Conservation (phyloP, 2,797 vertebrate species). For the Margarornis squamiger region DNA sequence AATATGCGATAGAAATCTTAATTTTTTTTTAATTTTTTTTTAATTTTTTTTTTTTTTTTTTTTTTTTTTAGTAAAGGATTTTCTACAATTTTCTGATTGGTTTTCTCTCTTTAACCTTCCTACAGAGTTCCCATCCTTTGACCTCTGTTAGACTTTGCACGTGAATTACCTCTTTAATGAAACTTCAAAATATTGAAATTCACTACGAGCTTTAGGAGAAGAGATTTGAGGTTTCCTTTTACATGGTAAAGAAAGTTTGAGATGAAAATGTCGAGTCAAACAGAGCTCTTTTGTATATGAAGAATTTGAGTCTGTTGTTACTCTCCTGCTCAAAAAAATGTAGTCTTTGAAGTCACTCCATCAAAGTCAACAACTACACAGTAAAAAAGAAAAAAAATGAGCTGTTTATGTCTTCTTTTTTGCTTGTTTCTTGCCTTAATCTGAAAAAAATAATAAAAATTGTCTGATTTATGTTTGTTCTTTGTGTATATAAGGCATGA, state of each 20-base stretch:
- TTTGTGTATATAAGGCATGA: constrained; percentile 5
- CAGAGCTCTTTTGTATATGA: background rate
- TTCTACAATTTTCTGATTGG: background rate
- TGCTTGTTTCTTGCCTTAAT: constrained; percentile 28
- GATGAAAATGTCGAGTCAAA: background rate
- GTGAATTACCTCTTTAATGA: background rate
- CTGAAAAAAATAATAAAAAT: constrained; percentile 13
- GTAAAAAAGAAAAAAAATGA: constrained; percentile 3
- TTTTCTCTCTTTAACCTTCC: background rate
- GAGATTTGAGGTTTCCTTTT: background rate
- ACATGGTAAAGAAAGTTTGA: background rate
- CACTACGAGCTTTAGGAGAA: background rate
- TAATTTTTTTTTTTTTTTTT: background rate
- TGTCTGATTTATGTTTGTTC: constrained; percentile 21
- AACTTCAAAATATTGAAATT: background rate
- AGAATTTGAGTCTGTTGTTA: background rate
- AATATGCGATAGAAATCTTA: background rate
- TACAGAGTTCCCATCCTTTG: background rate
- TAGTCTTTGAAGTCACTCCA: constrained; percentile 57
- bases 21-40: background rate
- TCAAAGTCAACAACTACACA: constrained; percentile 23
- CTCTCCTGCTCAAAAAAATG: background rate
- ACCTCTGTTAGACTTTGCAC: background rate
- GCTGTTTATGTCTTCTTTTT: constrained; percentile 17
- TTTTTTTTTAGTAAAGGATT: background rate